phyloP scores from a whole-genome alignment of 2,888 invertebrate species.

The Tanypteryx hageni region DNA sequence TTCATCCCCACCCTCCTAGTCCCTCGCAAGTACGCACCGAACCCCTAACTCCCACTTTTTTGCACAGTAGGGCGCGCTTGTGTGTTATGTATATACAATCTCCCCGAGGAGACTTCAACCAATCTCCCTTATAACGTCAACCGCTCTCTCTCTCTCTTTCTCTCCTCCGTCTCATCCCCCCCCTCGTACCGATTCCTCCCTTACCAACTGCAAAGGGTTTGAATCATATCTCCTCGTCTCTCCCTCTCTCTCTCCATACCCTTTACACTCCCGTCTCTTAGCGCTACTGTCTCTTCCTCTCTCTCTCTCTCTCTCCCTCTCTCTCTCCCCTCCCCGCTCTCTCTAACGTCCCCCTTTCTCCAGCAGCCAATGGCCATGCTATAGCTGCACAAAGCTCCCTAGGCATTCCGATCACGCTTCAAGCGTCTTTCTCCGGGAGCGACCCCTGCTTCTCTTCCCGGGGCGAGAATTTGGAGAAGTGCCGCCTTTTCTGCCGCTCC shows the following conservation, averaged over 20 bases:
- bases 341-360: neutral
- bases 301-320: neutral
- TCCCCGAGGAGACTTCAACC: neutral
- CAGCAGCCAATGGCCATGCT: slow-evolving; percentile 15
- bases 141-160: neutral
- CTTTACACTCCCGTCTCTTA: neutral
- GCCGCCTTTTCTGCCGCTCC: neutral
- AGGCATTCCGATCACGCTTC: slow-evolving; percentile 45
- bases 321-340: neutral
- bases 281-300: neutral
- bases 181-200: neutral
- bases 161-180: neutral
- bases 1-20: neutral
- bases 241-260: neutral
- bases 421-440: slow-evolving; percentile 29
- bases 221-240: slow-evolving; percentile 30
- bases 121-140: neutral
- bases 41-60: neutral
- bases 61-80: neutral
- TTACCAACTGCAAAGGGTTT: neutral
- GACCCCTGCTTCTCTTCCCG: neutral
- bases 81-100: too few relatives aligned
- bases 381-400: slow-evolving; percentile 50
- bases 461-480: neutral
- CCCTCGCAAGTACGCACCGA: neutral